Evolutionary conservation across 2,797 vertebrate genomes (phyloP).

Genomic region (Pempheris klunzingeri): DNA sequence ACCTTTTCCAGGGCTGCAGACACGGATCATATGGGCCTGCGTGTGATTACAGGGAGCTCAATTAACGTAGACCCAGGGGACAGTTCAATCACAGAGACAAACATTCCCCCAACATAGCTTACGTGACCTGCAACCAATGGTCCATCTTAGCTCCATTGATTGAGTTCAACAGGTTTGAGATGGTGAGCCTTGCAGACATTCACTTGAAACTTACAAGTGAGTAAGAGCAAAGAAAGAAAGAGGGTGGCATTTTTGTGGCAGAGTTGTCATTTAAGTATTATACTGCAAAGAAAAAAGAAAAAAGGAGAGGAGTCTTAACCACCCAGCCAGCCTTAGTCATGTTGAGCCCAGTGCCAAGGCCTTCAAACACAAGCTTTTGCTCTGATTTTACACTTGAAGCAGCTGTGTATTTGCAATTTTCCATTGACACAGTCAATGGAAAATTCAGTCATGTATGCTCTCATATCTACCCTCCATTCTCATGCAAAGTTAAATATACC

Average conservation of each 20-base stretch:
- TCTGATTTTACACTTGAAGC: slow-evolving; percentile 47
- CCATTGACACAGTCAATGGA: slow-evolving; percentile 23
- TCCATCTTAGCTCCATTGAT: slow-evolving; percentile 75
- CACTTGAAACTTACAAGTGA: slow-evolving; percentile 47
- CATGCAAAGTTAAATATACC: slow-evolving; percentile 69
- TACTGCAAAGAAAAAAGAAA: slow-evolving; percentile 22
- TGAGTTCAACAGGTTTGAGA: slow-evolving; percentile 73
- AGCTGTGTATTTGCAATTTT: slow-evolving; percentile 37
- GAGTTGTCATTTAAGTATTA: slow-evolving; percentile 15
- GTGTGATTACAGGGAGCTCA: slow-evolving; percentile 77
- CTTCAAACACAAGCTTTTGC: slow-evolving; percentile 36
- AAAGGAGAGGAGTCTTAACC: slow-evolving; percentile 17
- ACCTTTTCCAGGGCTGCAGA: slow-evolving; percentile 53
- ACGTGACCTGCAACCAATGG: slow-evolving; percentile 78
- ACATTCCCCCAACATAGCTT: slow-evolving; percentile 76
- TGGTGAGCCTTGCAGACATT: slow-evolving; percentile 31
- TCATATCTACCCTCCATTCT: slow-evolving; percentile 46
- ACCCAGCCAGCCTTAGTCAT: slow-evolving; percentile 17
- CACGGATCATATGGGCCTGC: slow-evolving; percentile 61
- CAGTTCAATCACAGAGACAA: slow-evolving; percentile 77
- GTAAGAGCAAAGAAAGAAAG: slow-evolving; percentile 15
- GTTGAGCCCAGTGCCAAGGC: slow-evolving; percentile 24
- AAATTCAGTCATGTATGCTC: slow-evolving; percentile 48
- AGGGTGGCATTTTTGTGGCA: neutral
- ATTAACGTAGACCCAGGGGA: slow-evolving; percentile 69